Evolutionary conservation across 2,888 invertebrate genomes (phyloP), one percentile per base, ranked within the genome.

Genomic region (Nycteola revayana): DNA sequence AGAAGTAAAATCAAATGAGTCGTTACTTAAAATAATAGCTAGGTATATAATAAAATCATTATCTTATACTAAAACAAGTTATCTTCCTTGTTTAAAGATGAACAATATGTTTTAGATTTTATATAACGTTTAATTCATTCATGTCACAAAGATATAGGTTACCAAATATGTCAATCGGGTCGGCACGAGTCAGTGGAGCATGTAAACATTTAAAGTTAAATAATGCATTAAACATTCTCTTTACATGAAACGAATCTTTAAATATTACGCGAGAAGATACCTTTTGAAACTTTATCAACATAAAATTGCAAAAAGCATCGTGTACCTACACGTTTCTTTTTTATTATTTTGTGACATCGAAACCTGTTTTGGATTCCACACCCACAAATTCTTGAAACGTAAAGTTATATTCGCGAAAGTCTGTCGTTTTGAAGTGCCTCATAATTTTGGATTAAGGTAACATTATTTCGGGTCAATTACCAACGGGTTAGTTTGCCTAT

Each of bases 151-250:
- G n/a, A n/a, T n/a, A n/a, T n/a, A n/a, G n/a, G n/a, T n/a, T n/a
- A 41, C n/a, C n/a, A n/a, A n/a, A 14, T 14, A 33, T 66, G 60
- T 63, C 51, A 62, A 65, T 60, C 44, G 49, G 32, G 42, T 51
- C 48, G 42, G 23, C 25, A 56, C 46, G 46, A 40, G 58, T 14
- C 14, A 14, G 14, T 14, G 14, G 14, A 5, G 14, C 14, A 14
- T 14, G 14, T 64, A 71, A 74, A 75, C 72, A 69, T 58, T 61
- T 56, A 61, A 66, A 68, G 66, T 70, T 60, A 68, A 75, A 75
- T 72, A 74, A 73, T 69, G 60, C 66, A 78, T 81, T 75, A 80
- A 82, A 77, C 76, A 75, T 57, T 45, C 44, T 61, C 60, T 63
- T 80, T 79, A 72, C 68, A 45, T 67, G 74, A 70, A 45, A 57